phyloP scores from a whole-genome alignment of 92 coral and sea anemone species.

The Chrysogorgia sp. region DNA sequence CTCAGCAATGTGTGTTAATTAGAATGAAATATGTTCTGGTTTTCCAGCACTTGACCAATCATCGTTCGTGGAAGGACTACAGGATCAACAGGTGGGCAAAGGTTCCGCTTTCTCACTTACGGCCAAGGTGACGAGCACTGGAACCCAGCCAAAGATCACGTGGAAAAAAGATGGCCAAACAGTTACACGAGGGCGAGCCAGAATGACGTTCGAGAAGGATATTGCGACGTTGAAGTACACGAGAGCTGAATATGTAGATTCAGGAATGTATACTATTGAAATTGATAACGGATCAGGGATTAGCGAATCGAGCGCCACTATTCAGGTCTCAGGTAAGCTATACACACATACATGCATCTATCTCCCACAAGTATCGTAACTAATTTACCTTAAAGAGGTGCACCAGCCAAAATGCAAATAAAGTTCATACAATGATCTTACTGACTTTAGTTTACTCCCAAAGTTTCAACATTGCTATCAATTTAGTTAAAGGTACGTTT shows the following conservation, averaged over 20 bases:
- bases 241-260: conserved; percentile 22
- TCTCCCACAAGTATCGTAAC: neutral
- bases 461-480: too few species aligned
- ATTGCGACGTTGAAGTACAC: conserved; percentile 3
- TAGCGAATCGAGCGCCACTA: conserved; percentile 17
- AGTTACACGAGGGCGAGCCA: conserved; percentile 60
- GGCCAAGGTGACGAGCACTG: conserved; percentile 50
- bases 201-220: conserved; percentile 30
- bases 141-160: conserved; percentile 69
- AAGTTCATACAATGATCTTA: too few species aligned
- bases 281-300: conserved; percentile 21
- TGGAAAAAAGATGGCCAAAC: conserved; percentile 90
- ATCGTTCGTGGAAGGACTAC: conserved; percentile 18
- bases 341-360: too few species aligned
- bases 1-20: neutral
- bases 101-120: conserved; percentile 22
- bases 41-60: conserved; percentile 1
- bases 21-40: neutral
- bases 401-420: too few species aligned
- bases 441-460: too few species aligned
- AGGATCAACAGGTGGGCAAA: conserved; percentile 23
- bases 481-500: too few species aligned
- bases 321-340: conserved; percentile 23
- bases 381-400: neutral
- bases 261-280: conserved; percentile 23